phyloP scores from a whole-genome alignment of 2,797 vertebrate genomes.

The Argya squamiceps region DNA sequence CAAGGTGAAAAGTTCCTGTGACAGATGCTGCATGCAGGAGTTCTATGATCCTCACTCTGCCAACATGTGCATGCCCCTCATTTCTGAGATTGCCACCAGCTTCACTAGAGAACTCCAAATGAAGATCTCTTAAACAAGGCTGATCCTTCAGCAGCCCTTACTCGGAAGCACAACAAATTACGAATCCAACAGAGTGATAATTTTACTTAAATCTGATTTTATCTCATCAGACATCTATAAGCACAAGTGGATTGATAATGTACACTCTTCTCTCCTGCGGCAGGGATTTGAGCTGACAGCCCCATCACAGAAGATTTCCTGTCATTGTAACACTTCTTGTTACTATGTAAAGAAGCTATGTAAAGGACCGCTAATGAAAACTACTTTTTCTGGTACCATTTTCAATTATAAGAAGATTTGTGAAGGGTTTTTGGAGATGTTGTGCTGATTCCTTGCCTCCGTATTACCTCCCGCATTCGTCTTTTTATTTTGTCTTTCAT shows the following conservation, averaged over 20 bases:
- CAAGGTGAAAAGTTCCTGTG: not conserved
- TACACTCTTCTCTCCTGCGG: not conserved
- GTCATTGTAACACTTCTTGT: conserved; percentile 64
- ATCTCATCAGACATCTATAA: not conserved
- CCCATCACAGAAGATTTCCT: not conserved
- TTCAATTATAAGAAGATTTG: conserved; percentile 81
- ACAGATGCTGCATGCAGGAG: not conserved
- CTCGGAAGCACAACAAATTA: not conserved
- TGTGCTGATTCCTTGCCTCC: conserved; percentile 55
- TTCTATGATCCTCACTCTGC: accelerated
- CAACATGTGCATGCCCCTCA: not conserved
- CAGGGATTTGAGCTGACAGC: conserved; percentile 21
- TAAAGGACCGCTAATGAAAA: conserved; percentile 46
- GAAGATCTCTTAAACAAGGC: not conserved
- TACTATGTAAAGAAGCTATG: conserved; percentile 54
- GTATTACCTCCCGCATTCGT: conserved; percentile 29
- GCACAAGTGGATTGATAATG: not conserved
- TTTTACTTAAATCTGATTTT: not conserved
- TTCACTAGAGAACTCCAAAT: not conserved
- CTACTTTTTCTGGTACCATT: conserved; percentile 20
- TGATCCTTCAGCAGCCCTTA: not conserved
- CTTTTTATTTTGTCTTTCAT: conserved; percentile 72
- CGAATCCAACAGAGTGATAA: not conserved
- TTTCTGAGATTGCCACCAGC: not conserved
- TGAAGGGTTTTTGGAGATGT: conserved; percentile 20